phyloP scores from a whole-genome alignment of 2,113 vertebrate genomes.

The Atlantisia rogersi region DNA sequence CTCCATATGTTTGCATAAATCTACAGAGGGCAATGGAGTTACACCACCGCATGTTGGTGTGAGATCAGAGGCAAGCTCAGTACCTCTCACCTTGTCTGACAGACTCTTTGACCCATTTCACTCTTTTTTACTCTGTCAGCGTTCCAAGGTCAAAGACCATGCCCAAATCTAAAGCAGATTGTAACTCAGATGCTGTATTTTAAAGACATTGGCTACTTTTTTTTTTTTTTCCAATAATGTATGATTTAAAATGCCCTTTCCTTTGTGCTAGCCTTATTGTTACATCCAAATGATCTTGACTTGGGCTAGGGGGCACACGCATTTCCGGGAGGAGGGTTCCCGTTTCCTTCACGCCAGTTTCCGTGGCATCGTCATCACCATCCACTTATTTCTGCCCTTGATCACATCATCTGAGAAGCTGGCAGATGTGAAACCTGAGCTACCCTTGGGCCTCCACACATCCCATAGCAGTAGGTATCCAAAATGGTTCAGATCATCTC shows the following conservation, averaged over 20 bases:
- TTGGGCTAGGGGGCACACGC: neutral
- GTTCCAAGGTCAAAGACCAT: constrained; percentile 41
- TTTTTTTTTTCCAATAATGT: neutral
- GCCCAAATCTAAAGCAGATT: constrained; percentile 38
- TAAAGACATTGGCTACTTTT: constrained; percentile 34
- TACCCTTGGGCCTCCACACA: constrained; percentile 7
- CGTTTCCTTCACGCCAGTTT: constrained; percentile 51
- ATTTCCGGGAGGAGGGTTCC: neutral
- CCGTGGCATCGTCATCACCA: constrained; percentile 20
- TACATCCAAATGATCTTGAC: neutral
- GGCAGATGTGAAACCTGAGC: constrained; percentile 68
- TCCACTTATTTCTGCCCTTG: constrained; percentile 45
- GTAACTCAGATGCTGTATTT: neutral
- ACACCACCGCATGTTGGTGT: constrained; percentile 39
- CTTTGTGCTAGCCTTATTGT: neutral
- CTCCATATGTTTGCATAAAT: constrained; percentile 66
- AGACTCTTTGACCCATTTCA: constrained; percentile 59
- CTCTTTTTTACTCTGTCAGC: constrained; percentile 32
- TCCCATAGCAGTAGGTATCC: constrained; percentile 22
- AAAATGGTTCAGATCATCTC: constrained; percentile 34
- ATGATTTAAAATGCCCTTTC: constrained; percentile 1
- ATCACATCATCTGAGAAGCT: constrained; percentile 64
- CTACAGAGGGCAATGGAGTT: constrained; percentile 64
- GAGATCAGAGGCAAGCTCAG: constrained; percentile 48
- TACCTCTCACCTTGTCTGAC: constrained; percentile 61